These are phyloP conservation scores for Pyrrhosoma nymphula DNA, from an alignment of 2,888 invertebrate genomes.

Conservation along the genomic window DNA sequence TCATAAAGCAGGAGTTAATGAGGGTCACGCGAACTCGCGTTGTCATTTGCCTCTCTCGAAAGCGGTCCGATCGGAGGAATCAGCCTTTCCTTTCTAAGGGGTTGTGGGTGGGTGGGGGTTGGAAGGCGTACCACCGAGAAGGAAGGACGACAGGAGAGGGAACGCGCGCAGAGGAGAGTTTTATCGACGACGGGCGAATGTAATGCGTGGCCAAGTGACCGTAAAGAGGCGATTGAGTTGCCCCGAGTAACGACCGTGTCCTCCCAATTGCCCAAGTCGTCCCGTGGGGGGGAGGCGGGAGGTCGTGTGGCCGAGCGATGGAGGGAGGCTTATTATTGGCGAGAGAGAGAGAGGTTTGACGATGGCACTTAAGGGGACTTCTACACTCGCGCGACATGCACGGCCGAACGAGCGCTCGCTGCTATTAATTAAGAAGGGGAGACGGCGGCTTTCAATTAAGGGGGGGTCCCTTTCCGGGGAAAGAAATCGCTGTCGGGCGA, in stretches of 20 bases:
- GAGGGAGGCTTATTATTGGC: too few relatives aligned
- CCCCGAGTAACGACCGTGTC: constrained; percentile 56
- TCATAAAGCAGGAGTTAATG: too few relatives aligned
- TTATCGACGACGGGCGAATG: neutral
- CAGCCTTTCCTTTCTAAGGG: too few relatives aligned
- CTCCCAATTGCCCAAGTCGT: constrained; percentile 45
- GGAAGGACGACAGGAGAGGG: neutral
- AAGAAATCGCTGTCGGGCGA: constrained; percentile 56
- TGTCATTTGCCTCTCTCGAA: too few relatives aligned
- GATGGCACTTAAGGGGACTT: constrained; percentile 44
- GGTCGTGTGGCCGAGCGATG: neutral
- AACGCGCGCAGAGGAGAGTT: neutral
- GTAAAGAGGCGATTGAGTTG: constrained; percentile 56
- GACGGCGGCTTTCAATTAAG: constrained; percentile 58
- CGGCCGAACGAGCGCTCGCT: too few relatives aligned
- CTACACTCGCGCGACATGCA: neutral
- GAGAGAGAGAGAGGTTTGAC: neutral
- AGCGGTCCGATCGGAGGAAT: too few relatives aligned
- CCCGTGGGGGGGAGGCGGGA: constrained; percentile 30
- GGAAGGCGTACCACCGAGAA: too few relatives aligned
- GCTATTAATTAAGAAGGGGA: too few relatives aligned
- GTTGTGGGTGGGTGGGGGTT: too few relatives aligned
- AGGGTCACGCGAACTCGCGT: too few relatives aligned
- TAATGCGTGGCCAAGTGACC: constrained; percentile 53
- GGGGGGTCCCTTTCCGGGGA: constrained; percentile 20